Evolutionary conservation across 2,888 invertebrate species (phyloP), one percentile per base, ranked within the genome.

Genomic region (Conomelus anceps): DNA sequence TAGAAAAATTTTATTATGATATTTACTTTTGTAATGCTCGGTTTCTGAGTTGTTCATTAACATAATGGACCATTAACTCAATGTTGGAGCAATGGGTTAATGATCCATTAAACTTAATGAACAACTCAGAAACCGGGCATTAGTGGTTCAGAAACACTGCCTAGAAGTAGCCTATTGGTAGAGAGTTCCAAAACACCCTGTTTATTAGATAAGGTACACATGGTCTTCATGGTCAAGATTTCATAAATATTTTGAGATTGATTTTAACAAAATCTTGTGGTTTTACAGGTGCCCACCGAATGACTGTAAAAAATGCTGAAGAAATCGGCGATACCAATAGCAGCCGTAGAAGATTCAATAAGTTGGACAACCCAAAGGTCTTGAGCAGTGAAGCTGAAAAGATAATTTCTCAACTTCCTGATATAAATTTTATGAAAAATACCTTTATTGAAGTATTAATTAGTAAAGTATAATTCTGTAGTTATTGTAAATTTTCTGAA

Each of bases 351-450:
- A n/a, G 17, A 9, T 22, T 4, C 1, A 86, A 23, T 23, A 23
- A 23, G 20, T 23, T 86, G n/a, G 86, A 86, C n/a, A 86, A 86
- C 24, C 85, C 23, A 24, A 89, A 89, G 85, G 88, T 87, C 85
- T 24, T 91, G 6, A 91, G 90, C 89, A 22, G 87, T 23, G 91
- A 91, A 90, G 92, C 92, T 23, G 90, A 90, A 89, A 89, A 63
- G 13, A 90, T 91, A 85, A 90, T 92, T 22, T 90, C 90, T 86
- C 90, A 26, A 86, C 90, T 92, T 22, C 92, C 92, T 23, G 90
- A 91, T 89, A 90, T 91, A 63, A 90, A 91, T 22, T 91, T 91
- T 85, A 90, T 92, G 90, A 91, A 91, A 88, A 91, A 91, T 89
- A 90, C 91, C 22, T 91, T 91, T 86, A 90, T 91, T 41, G 91